phyloP scores from a whole-genome alignment of 30 jellyfish, hydroid and myxozoan species.

The Turritopsis rubra region DNA sequence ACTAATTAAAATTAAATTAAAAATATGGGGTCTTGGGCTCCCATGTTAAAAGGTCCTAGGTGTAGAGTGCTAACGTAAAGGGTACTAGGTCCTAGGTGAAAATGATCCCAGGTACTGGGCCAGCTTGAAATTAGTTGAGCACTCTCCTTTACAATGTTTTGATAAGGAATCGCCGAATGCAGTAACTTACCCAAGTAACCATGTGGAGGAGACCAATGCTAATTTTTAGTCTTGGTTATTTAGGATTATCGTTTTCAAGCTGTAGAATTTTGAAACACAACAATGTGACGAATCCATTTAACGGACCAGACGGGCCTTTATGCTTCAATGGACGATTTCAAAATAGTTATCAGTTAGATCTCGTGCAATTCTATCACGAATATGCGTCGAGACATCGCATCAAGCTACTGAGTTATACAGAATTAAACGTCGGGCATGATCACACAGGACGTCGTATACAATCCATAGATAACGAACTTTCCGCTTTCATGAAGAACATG shows the following conservation, averaged over 20 bases:
- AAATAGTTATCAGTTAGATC: slow-evolving; percentile 38
- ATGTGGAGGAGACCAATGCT: too few species aligned
- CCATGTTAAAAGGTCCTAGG: too few species aligned
- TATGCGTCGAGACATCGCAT: neutral
- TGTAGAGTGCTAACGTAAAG: too few species aligned
- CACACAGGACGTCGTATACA: slow-evolving; percentile 59
- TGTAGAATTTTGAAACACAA: slow-evolving; percentile 43
- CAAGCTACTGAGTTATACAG: slow-evolving; percentile 38
- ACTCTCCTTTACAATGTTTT: too few species aligned
- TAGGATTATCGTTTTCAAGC: slow-evolving; percentile 46
- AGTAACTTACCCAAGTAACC: too few species aligned
- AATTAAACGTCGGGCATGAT: slow-evolving; percentile 60
- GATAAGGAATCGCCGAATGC: too few species aligned
- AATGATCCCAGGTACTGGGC: too few species aligned
- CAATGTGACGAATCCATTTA: slow-evolving; percentile 47
- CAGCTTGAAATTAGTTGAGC: too few species aligned
- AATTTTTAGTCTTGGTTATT: neutral
- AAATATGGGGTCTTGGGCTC: too few species aligned
- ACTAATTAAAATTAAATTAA: too few species aligned
- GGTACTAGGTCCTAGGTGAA: too few species aligned
- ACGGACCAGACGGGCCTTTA: slow-evolving; percentile 27
- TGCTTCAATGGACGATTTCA: slow-evolving; percentile 47
- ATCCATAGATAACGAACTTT: slow-evolving; percentile 49
- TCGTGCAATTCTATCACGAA: slow-evolving; percentile 15
- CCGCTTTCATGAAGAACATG: slow-evolving; percentile 10